Base-by-base conservation (phyloP, 1,140 invertebrate genomes). In the Drosophila parabipectinata region DNA sequence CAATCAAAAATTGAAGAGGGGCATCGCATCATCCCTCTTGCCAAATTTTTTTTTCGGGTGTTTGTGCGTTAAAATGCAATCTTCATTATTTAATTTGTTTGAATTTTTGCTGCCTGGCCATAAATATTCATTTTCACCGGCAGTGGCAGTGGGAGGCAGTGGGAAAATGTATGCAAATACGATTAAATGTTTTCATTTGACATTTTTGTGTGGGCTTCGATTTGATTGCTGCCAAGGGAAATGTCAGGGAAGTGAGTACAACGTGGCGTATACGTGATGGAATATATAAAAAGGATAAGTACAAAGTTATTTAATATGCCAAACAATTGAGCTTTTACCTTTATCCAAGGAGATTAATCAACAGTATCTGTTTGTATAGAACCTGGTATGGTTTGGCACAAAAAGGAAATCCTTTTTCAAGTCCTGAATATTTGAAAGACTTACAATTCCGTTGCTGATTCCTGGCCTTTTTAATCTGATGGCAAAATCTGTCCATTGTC, bases 81-180 rank as follows among this genome's bases (percentile, higher is more conserved):
- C 72, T 77, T 73, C 55, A 69, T 85, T 84, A 85, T 84, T 85
- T 84, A 84, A 84, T 73, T 84, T 81, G 56, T 78, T 72, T 74
- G 50, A 55, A 59, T 59, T 80, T 76, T 82, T 57, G 50, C 28
- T 37, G 61, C 47, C 34, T 37, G 58, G 54, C 66, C 52, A 77
- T 64, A 69, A 69, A 69, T 69, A 48, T 69, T 69, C 15, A 68
- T 48, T 68, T 39, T n/a, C 21, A 24, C 18, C 30, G 34, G 30
- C 4, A 21, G 37, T 4, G 30, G 26, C 34, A 37, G 34, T 28
- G 34, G 34, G 34, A n/a, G 34, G 34, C 9, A 0, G 34, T n/a
- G 14, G 5, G 55, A 37, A 77, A 79, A 77, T 80, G 72, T 60
- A 77, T 85, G 81, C 67, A 84, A 84, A 84, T 80, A 45, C 72